Conservation (phyloP, 2,113 vertebrate genomes). For the Monopterus albus region DNA sequence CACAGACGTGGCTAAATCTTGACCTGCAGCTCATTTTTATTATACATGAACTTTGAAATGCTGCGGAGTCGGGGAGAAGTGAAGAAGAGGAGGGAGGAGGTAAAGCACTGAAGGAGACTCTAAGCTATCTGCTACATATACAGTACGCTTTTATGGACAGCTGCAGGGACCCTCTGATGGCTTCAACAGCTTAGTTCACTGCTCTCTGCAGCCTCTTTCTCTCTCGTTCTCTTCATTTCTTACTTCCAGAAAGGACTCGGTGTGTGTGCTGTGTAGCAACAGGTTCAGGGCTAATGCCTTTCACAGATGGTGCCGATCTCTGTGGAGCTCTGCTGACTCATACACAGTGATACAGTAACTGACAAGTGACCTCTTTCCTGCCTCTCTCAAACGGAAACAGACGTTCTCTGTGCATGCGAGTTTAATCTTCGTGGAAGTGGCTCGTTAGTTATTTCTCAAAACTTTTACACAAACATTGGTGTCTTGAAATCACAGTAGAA, state of each 20-base stretch:
- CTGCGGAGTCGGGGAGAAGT: constrained; percentile 7
- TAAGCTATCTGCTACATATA: constrained; percentile 54
- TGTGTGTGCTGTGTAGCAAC: constrained; percentile 12
- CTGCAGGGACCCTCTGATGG: constrained; percentile 64
- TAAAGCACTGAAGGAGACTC: constrained; percentile 30
- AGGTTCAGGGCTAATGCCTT: constrained; percentile 52
- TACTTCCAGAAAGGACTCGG: constrained; percentile 9
- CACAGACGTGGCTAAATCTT: constrained; percentile 51
- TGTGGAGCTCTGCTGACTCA: constrained; percentile 13
- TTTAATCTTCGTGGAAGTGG: no score
- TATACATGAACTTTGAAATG: constrained; percentile 38
- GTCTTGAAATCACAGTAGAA: constrained; percentile 3
- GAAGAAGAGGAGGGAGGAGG: not conserved
- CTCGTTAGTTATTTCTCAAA: no score
- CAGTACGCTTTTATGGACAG: constrained; percentile 64
- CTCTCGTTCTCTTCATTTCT: constrained; percentile 41
- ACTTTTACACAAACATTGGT: not conserved
- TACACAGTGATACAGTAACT: not conserved
- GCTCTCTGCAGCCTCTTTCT: constrained; percentile 36
- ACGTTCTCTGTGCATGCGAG: not conserved
- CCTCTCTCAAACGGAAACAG: not conserved
- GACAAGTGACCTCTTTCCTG: constrained; percentile 18
- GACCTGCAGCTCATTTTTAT: constrained; percentile 53
- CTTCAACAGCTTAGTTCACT: constrained; percentile 59
- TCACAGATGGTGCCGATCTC: constrained; percentile 7